Base-by-base conservation (phyloP, 1,140 invertebrate genomes). In the Zaprionus ornatus region DNA sequence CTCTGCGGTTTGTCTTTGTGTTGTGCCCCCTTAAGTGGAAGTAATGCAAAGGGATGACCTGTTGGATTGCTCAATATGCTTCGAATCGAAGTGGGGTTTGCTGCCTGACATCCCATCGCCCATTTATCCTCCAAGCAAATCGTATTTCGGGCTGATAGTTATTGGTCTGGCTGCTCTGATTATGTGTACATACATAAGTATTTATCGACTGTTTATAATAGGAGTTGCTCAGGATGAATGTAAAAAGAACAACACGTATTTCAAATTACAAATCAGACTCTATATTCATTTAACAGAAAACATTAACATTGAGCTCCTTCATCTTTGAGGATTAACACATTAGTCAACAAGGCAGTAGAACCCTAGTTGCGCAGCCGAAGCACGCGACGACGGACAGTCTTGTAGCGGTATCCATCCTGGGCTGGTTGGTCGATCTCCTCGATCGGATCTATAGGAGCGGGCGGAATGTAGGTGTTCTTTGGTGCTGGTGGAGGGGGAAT, bases 351-450 rank as follows among this genome's bases (percentile, higher is more conserved):
- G 15, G 12, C 12, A 7, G 13, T 9, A 9, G 10, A 15, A 1
- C 6, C 23, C 68, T 82, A 90, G 76, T 90, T 90, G 76, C 91
- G 91, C 56, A 88, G 81, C 29, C 91, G 91, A 69, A 91, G 82
- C 74, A 91, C 87, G 25, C 91, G 80, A 68, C 91, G 90, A 50
- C 91, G 91, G 3, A 91, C 86, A 7, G 84, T 88, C 74, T 91
- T 91, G 77, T 91, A 91, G 74, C 90, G 91, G 59, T 91, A 91
- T 9, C 91, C 91, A 67, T 91, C 91, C 70, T 85, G 81, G 40
- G 91, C 83, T 6, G 86, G 86, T 77, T 86, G 82, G 29, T 91
- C 86, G 68, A 91, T 74, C 77, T 82, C 87, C 70, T 90, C 77
- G 27, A 78, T 10, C 37, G 81, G 80, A 29, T 78, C 80, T 2